Evolutionary conservation across 2,797 vertebrate genomes (phyloP), one percentile per base, ranked within the genome.

Genomic region (Moxostoma hubbsi): DNA sequence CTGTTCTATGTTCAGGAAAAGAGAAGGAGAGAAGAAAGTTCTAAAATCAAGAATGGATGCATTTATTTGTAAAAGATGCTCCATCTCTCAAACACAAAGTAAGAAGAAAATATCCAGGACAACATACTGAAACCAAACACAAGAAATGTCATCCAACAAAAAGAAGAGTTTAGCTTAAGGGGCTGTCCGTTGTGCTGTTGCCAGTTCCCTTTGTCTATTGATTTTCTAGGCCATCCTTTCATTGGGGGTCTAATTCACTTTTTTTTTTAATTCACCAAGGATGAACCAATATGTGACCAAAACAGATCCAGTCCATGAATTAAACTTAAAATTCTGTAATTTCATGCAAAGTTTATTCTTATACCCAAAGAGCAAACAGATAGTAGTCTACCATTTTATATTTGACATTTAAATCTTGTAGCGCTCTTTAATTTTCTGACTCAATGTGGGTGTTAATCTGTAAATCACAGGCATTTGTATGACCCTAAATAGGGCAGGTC

Each of bases 191-290:
- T 73, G 50, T 69, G 68, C 10, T 10, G 11, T 59, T 77, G 81
- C 53, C 68, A 80, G 53, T 57, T 57, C 9, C 70, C 59, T 77
- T 77, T 75, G 67, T 66, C 46, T 10, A 43, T 46, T 63, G 18
- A 53, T 67, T 69, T 80, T 69, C 75, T 65, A 62, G 66, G 57
- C 13, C 78, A 75, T 58, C 5, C 68, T 80, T 79, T 84, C 16
- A 73, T 58, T 62, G 8, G 36, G 13, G 10, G 58, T 80, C 9
- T 16, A 61, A 53, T 73, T 50, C n/a, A 2, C 47, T 70, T 51
- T 57, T 67, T 12, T 57, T 9, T 57, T 9, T 4, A 43, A 55
- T 57, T 9, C 36, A 58, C 15, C 47, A 73, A 59, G 15, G 16
- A 57, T 46, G n/a, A 46, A 9, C 67, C 61, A 18, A 9, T 8